Base-by-base conservation (phyloP, 2,888 invertebrate genomes). In the Hololepta plana region DNA sequence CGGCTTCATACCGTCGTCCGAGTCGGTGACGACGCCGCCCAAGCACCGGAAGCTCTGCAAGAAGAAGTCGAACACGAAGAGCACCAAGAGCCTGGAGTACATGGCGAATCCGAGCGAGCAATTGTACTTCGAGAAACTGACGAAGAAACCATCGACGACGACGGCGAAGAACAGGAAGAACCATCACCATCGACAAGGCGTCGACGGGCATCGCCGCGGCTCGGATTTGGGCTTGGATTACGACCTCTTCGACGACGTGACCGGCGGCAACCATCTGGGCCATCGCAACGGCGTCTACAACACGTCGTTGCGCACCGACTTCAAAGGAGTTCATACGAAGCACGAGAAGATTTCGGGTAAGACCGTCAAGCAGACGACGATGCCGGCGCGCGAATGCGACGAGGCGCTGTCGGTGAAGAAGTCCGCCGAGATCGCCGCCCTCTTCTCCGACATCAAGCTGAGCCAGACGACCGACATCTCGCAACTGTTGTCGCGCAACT, bases 341-440 rank as follows among this genome's bases (percentile, higher is more conserved):
- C n/a, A n/a, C n/a, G n/a, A n/a, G n/a, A n/a, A n/a, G n/a, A n/a
- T n/a, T n/a, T n/a, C n/a, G n/a, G n/a, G n/a, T n/a, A n/a, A n/a
- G n/a, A n/a, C n/a, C n/a, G n/a, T n/a, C n/a, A n/a, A n/a, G n/a
- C n/a, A n/a, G n/a, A n/a, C n/a, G n/a, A n/a, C n/a, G n/a, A n/a
- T n/a, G n/a, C n/a, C n/a, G n/a, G n/a, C n/a, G n/a, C n/a, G n/a
- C n/a, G n/a, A n/a, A n/a, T n/a, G n/a, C n/a, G n/a, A n/a, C n/a
- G 80, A 80, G 40, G 80, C 81, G 0, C 55, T 84, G 1, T 80
- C 81, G 27, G 80, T 84, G 14, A 85, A 85, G 52, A 85, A 85
- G 48, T 79, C 80, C 3, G 84, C 84, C 0, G 85, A 85, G 51
- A 84, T 85, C 42, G 85, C 84, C 1, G 85, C 84, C 0, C 57